Conservation (phyloP, 2,113 vertebrate genomes). For the Odocoileus hemionus region DNA sequence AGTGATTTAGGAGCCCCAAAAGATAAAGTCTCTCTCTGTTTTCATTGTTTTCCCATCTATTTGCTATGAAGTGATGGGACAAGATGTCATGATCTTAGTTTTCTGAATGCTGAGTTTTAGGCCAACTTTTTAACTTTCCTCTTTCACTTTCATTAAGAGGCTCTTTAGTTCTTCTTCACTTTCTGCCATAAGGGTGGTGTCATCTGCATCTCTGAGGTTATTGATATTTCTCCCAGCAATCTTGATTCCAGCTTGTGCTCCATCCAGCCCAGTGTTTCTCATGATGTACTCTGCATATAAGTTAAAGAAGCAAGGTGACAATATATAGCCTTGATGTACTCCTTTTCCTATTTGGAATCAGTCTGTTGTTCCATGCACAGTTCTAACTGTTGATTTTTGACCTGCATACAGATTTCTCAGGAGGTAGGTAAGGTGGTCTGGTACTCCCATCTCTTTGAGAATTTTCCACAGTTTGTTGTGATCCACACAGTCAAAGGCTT, state of each 20-base stretch:
- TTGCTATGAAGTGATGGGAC: not conserved
- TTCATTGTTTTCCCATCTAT: not conserved
- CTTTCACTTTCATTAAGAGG: not conserved
- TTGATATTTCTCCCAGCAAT: no score
- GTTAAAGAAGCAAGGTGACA: not conserved
- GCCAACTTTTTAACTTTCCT: not conserved
- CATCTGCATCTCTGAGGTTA: not conserved
- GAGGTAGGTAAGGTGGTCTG: not conserved
- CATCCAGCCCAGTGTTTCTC: accelerated
- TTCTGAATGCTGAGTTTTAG: not conserved
- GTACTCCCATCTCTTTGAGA: not conserved
- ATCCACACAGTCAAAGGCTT: not conserved
- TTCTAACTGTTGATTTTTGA: not conserved
- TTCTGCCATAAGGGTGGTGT: not conserved
- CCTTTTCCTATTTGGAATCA: not conserved
- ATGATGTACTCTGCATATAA: not conserved
- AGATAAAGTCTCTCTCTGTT: not conserved
- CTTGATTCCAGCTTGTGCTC: not conserved
- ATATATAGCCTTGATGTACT: not conserved
- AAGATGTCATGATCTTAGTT: not conserved
- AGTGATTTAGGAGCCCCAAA: not conserved
- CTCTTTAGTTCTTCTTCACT: not conserved
- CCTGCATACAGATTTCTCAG: not conserved
- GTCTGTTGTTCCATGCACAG: not conserved
- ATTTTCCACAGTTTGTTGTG: not conserved